Percentiles rank a stretch among this genome's conserved stretches.
phyloP scores from a whole-genome alignment of 1,140 invertebrate genomes.

The Xylocopa sonorina region DNA sequence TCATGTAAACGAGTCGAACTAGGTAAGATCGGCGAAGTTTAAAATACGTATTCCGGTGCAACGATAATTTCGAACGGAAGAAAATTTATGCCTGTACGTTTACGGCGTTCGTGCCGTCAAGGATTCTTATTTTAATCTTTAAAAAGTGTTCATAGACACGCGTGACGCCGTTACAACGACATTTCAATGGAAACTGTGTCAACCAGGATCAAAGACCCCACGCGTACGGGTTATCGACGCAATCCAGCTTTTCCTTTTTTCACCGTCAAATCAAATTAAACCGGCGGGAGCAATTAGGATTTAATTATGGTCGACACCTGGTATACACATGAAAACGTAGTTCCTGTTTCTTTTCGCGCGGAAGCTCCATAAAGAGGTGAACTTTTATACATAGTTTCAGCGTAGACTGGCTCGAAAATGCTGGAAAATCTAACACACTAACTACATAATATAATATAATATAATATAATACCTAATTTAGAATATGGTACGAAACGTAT shows the following conservation, averaged over 20 bases:
- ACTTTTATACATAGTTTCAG: background rate
- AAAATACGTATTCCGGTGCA: background rate
- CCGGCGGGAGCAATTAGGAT: slow-evolving; percentile 24
- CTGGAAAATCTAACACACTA: background rate
- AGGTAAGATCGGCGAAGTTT: background rate
- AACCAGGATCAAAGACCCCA: slow-evolving; percentile 44
- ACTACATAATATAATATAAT: background rate
- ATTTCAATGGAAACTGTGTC: slow-evolving; percentile 51
- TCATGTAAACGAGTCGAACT: background rate
- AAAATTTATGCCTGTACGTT: slow-evolving; percentile 4
- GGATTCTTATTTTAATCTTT: slow-evolving; percentile 18
- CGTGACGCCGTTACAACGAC: slow-evolving; percentile 20
- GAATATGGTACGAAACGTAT: background rate
- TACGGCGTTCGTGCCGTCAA: background rate
- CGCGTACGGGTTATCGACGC: background rate
- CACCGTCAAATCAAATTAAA: slow-evolving; percentile 22
- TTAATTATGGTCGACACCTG: slow-evolving; percentile 39
- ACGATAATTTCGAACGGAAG: background rate
- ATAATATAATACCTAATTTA: too few relatives aligned
- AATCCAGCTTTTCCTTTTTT: slow-evolving; percentile 10
- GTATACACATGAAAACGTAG: slow-evolving; percentile 23
- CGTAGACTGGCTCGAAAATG: too few relatives aligned
- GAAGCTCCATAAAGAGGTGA: background rate
- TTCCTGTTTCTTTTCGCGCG: slow-evolving; percentile 9
- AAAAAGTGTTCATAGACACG: background rate